Conservation (phyloP, 92 coral and sea anemone genomes). For the Epizoanthus scotinus region DNA sequence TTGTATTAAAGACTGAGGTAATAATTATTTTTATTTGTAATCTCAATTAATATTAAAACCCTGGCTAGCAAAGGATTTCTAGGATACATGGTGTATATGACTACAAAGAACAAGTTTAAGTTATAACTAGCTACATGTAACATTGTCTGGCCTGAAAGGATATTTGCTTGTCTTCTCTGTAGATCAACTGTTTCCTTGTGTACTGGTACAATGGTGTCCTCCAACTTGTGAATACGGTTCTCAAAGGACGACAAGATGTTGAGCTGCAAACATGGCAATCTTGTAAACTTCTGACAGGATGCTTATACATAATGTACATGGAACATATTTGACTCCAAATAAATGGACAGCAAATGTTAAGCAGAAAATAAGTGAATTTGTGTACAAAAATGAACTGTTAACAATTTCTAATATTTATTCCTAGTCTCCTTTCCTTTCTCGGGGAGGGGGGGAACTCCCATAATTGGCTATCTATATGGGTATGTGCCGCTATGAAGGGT, state of each 20-base stretch:
- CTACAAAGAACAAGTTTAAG: not conserved
- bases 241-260: constrained; percentile 93
- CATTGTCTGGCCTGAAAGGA: constrained; percentile 38
- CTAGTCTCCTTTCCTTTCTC: too few species aligned
- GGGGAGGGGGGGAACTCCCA: too few species aligned
- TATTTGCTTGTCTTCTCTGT: constrained; percentile 95
- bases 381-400: too few species aligned
- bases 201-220: constrained; percentile 94
- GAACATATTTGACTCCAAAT: not conserved
- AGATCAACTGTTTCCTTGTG: constrained; percentile 94
- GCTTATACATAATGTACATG: not conserved
- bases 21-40: too few species aligned
- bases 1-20: too few species aligned
- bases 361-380: not conserved
- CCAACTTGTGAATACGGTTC: constrained; percentile 87
- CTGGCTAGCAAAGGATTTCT: too few species aligned
- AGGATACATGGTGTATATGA: not conserved
- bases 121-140: not conserved
- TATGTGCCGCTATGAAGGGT: too few species aligned
- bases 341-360: not conserved
- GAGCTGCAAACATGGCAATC: constrained; percentile 56
- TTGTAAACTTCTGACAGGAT: not conserved
- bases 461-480: too few species aligned
- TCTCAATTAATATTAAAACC: too few species aligned
- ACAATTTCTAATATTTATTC: too few species aligned